Evolutionary conservation across 2,113 vertebrate species (phyloP), one percentile per base, ranked within the genome.

Genomic region (Oxyura jamaicensis): DNA sequence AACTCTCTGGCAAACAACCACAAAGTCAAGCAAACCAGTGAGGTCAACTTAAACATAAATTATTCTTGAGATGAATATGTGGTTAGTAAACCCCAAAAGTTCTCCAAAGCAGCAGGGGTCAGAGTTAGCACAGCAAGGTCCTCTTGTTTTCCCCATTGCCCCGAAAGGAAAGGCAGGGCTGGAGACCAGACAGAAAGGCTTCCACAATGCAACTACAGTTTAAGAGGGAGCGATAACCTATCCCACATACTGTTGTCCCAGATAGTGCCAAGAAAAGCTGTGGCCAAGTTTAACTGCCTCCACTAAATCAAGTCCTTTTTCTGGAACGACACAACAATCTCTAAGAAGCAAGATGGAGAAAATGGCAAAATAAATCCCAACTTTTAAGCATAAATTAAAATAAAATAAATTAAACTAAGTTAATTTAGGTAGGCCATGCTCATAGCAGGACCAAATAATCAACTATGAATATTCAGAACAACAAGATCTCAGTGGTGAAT

Each of bases 131-230:
- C 16, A 80, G n/a, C 15, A 68, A 69, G 3, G 2, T 3, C 3
- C 8, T 12, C 31, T 60, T 5, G 0, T 76, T 55, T 72, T 68
- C 12, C 22, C 16, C 31, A 63, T 2, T 1, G 17, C 11, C 58
- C 19, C 28, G 77, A 7, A 48, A 12, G 13, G 63, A 92, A 74
- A 8, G 60, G 18, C 14, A 83, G 21, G 20, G 3, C 41, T 74
- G 28, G 68, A 80, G 33, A 71, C 23, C 42, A 48, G 42, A 14
- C 13, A 19, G 1, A 19, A 10, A 82, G 14, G 41, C 6, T 36
- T 79, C 7, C 35, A 39, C 0, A 0, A 41, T 17, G 12, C 14
- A 80, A 39, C 36, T 3, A 35, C 18, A 46, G n/a, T 31, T 80
- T 59, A 71, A 31, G 28, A 52, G 52, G 36, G 23, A 58, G 4